Conservation (phyloP, 1,140 invertebrate species). For the Polypedilum pembai region DNA sequence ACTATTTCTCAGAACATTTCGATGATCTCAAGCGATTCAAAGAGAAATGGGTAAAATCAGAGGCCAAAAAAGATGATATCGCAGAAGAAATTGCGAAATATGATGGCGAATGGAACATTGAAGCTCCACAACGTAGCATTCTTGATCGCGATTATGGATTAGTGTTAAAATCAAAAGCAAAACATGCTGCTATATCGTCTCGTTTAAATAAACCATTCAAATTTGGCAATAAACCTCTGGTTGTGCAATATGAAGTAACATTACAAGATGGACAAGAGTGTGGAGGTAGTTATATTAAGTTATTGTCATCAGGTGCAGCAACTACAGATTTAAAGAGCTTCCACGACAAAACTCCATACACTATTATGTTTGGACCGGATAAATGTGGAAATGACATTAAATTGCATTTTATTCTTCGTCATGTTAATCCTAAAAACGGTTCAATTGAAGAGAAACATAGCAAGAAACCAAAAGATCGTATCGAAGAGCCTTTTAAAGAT, state of each 20-base stretch:
- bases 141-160: conserved; percentile 80
- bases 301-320: conserved; percentile 62
- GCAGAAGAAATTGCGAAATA: conserved; percentile 92
- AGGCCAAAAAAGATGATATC: conserved; percentile 88
- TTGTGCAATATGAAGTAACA: conserved; percentile 91
- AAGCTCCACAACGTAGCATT: conserved; percentile 64
- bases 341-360: conserved; percentile 93
- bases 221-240: conserved; percentile 78
- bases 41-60: conserved; percentile 77
- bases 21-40: conserved; percentile 68
- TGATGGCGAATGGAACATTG: conserved; percentile 78
- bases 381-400: conserved; percentile 96
- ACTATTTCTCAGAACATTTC: conserved; percentile 84
- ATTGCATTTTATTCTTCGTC: conserved; percentile 96
- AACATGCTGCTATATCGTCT: conserved; percentile 91
- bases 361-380: conserved; percentile 99
- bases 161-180: conserved; percentile 89
- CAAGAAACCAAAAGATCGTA: conserved; percentile 75
- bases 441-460: conserved; percentile 83
- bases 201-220: conserved; percentile 72
- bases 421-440: conserved; percentile 90
- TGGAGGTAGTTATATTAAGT: conserved; percentile 95
- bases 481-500: conserved; percentile 89
- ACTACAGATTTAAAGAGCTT: conserved; percentile 70
- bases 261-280: conserved; percentile 94